These are phyloP conservation scores for Galerucella nymphaeae DNA, from an alignment of 2,888 invertebrate species.

Conservation along the genomic window DNA sequence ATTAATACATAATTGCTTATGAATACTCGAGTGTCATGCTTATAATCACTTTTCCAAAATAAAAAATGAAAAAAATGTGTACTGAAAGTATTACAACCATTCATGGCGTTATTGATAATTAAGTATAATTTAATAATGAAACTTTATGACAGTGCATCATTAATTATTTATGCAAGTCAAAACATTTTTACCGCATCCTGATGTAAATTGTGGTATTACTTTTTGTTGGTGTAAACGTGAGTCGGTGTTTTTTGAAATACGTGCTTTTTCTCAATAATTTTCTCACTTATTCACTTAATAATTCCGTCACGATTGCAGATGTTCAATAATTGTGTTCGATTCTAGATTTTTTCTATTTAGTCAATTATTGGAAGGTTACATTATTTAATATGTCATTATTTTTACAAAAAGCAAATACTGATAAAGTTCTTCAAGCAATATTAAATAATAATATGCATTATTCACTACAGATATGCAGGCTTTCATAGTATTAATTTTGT, in stretches of 20 bases:
- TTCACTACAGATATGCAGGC: too few relatives aligned
- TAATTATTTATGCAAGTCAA: constrained; percentile 9
- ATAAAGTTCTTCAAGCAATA: background rate
- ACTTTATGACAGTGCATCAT: constrained; percentile 1
- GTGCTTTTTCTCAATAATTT: constrained; percentile 15
- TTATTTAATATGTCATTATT: background rate
- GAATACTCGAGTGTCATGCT: background rate
- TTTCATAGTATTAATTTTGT: too few relatives aligned
- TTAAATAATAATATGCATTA: background rate
- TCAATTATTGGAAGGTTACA: background rate
- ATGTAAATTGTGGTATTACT: constrained; percentile 18
- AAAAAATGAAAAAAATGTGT: background rate
- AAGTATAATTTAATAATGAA: constrained; percentile 3
- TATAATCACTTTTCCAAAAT: background rate
- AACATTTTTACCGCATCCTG: constrained; percentile 11
- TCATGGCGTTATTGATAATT: background rate
- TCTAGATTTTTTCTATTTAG: background rate
- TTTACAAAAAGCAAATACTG: background rate
- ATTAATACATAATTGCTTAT: background rate
- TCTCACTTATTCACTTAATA: constrained; percentile 13
- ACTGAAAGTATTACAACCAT: background rate
- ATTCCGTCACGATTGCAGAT: constrained; percentile 13
- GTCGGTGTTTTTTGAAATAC: constrained; percentile 16
- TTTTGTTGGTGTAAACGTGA: constrained; percentile 18
- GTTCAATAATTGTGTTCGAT: constrained; percentile 12